Conservation (phyloP, 2,113 vertebrate genomes). For the Xyliphius kryptos region DNA sequence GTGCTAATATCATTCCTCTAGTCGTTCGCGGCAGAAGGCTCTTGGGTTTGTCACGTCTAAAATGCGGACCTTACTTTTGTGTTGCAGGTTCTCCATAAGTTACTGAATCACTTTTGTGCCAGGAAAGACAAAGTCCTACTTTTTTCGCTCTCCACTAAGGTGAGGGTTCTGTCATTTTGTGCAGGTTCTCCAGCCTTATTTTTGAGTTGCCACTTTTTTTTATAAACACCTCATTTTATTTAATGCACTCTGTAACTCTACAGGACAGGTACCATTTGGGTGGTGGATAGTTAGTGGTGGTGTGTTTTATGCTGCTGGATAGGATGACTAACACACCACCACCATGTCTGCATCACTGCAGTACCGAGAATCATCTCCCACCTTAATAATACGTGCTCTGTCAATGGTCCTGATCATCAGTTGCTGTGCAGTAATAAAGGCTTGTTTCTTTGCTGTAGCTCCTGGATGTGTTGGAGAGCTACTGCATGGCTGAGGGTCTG, state of each 20-base stretch:
- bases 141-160: conserved; percentile 94
- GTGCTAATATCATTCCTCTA: conserved; percentile 12
- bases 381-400: no score
- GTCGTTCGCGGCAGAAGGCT: background rate
- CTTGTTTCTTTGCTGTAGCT: conserved; percentile 57
- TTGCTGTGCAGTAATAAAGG: background rate
- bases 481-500: conserved; percentile 87
- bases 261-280: no score
- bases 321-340: no score
- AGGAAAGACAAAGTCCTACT: conserved; percentile 87
- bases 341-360: no score
- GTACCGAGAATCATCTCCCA: no score
- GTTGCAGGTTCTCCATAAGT: conserved; percentile 81
- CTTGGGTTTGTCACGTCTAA: background rate
- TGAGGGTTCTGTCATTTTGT: conserved; percentile 48
- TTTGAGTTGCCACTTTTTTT: no score
- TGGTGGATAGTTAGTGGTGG: no score
- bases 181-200: no score
- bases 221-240: background rate
- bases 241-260: no score
- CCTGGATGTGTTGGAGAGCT: conserved; percentile 84
- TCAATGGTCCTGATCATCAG: no score
- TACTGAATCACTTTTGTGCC: conserved; percentile 78
- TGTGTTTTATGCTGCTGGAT: no score
- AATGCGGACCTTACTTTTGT: conserved; percentile 18